Evolutionary conservation across 2,113 vertebrate genomes (phyloP).

Genomic region (Xenopus laevis): DNA sequence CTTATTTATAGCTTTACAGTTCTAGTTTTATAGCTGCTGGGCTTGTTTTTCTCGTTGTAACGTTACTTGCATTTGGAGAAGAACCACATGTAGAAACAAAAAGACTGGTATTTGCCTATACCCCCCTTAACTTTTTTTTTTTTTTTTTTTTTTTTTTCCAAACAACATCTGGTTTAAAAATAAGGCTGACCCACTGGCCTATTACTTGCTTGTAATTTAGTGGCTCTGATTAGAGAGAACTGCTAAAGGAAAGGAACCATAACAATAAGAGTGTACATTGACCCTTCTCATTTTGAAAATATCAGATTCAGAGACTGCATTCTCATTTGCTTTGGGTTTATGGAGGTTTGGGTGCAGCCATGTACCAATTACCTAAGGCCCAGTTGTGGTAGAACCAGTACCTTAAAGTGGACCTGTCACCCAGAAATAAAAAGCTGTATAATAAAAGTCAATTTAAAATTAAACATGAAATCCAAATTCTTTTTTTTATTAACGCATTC

Average conservation of each 20-base stretch:
- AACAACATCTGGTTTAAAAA: constrained; percentile 34
- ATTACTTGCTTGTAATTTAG: constrained; percentile 11
- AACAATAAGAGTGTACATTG: too few relatives aligned
- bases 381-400: too few relatives aligned
- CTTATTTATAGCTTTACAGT: not conserved
- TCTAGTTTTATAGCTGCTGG: constrained; percentile 3
- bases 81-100: constrained; percentile 12
- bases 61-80: constrained; percentile 1
- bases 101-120: constrained; percentile 1
- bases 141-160: constrained; percentile 8
- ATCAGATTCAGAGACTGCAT: too few relatives aligned
- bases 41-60: constrained; percentile 25
- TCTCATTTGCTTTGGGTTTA: too few relatives aligned
- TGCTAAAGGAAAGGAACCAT: not conserved
- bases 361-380: too few relatives aligned
- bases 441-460: too few relatives aligned
- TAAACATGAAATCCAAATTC: too few relatives aligned
- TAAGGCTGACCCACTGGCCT: not conserved
- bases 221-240: constrained; percentile 5
- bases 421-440: too few relatives aligned
- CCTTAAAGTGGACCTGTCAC: too few relatives aligned
- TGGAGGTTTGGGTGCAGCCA: too few relatives aligned
- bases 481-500: too few relatives aligned
- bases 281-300: too few relatives aligned
- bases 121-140: not conserved